Evolutionary conservation across 2,113 vertebrate genomes (phyloP), one percentile per base, ranked within the genome.

Genomic region (Callorhinus ursinus): DNA sequence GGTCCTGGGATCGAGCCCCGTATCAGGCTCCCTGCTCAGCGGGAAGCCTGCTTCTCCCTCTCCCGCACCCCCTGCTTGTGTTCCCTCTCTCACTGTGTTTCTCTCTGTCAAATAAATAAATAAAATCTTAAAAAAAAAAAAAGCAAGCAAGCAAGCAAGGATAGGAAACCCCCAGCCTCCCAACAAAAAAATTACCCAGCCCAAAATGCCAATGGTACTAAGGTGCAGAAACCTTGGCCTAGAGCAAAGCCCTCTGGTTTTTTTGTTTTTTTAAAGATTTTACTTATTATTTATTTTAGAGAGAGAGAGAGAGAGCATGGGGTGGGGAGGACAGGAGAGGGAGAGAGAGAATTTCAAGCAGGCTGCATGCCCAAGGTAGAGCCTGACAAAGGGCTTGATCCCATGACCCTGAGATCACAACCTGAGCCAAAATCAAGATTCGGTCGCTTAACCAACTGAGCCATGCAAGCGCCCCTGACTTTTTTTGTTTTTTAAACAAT

Each of bases 111-210:
- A 46, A 46, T 46, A 46, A 46, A 46, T 46, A 46, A 46, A 46
- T 46, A 46, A 8, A 46, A 46, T 46, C 46, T 46, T 46, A 8
- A 46, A 46, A 46, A 46, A 46, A 46, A 46, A 46, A 46, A 1
- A 46, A 46, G 6, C 6, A 86, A 86, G 42, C 7, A 16, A 31
- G 65, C 3, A 86, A 86, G 42, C 7, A 16, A 31, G 59, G 13
- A 86, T 8, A 91, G 81, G 88, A 90, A 96, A 59, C 14, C 53
- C 31, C 65, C 22, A 1, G 24, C 18, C 21, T 1, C 26, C 24
- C 36, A 39, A 49, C n/a, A 87, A 81, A 95, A 95, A 92, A 82
- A 89, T 72, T 80, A 96, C 22, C 59, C 28, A n/a, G 8, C 14
- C 51, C 39, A 36, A 94, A 92, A 95, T 53, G 63, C 80, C 74